A percentile compares a stretch with the other conserved stretches of the same genome.
Evolutionary conservation across 2,888 invertebrate species (phyloP).

Genomic region (Candidula unifasciata): DNA sequence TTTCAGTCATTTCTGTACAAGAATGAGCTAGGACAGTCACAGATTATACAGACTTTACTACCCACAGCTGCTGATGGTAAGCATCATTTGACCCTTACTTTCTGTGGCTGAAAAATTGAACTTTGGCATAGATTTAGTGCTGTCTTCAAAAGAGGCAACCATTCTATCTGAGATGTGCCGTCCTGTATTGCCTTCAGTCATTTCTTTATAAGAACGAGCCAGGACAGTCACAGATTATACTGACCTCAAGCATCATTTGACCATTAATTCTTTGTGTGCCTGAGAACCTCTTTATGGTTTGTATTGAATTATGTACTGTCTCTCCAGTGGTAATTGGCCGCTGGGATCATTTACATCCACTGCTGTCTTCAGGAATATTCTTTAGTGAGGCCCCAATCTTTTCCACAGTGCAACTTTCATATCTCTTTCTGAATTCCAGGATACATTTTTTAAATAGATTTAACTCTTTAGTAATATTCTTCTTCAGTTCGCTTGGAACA

Average conservation of each 20-base stretch:
- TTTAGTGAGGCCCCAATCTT: too few species aligned
- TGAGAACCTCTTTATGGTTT: too few species aligned
- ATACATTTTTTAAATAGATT: too few species aligned
- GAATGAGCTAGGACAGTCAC: conserved; percentile 92
- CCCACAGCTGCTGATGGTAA: conserved; percentile 89
- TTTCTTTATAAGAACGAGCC: conserved; percentile 94
- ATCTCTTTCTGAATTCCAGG: too few species aligned
- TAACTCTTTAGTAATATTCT: too few species aligned
- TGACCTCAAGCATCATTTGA: conserved; percentile 83
- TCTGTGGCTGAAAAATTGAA: background rate
- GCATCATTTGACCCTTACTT: conserved; percentile 10
- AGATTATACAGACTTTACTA: conserved; percentile 92
- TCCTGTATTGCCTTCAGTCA: conserved; percentile 97
- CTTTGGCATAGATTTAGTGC: too few species aligned
- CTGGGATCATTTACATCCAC: too few species aligned
- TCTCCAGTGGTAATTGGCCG: too few species aligned
- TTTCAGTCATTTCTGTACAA: conserved; percentile 96
- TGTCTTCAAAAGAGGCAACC: conserved; percentile 99
- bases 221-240: conserved; percentile 91
- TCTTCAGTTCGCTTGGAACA: too few species aligned
- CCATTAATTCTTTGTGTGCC: background rate
- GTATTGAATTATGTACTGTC: too few species aligned
- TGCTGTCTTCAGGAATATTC: too few species aligned
- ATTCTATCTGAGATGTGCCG: conserved; percentile 91
- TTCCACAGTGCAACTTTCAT: too few species aligned